A percentile compares a stretch with the other conserved stretches of the same genome.
Evolutionary conservation across 2,797 vertebrate genomes (phyloP).

Genomic region (Mus minutoides): DNA sequence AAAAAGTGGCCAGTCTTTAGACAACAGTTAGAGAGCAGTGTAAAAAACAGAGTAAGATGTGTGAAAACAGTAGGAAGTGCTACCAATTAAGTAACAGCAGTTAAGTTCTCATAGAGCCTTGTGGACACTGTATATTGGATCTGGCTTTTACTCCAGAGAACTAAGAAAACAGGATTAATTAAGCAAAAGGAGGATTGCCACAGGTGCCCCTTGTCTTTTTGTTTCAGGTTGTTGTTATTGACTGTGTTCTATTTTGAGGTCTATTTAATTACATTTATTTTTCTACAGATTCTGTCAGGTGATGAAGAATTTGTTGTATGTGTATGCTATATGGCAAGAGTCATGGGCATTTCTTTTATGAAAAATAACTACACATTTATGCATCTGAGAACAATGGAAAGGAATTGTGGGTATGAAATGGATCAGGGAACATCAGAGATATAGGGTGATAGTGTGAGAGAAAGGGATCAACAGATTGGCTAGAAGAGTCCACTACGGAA

Average conservation of each 20-base stretch:
- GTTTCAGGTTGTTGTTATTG: background rate
- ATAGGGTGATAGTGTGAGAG: background rate
- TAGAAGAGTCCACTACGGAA: background rate
- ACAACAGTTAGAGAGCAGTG: background rate
- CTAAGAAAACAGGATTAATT: background rate
- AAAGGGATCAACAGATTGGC: background rate
- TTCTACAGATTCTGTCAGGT: background rate
- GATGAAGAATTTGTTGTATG: background rate
- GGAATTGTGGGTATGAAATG: background rate
- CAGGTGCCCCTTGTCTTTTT: background rate
- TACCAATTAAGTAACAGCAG: background rate
- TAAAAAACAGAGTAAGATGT: background rate
- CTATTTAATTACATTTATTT: background rate
- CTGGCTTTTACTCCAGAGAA: conserved; percentile 29
- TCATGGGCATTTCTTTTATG: background rate
- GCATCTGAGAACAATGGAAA: background rate
- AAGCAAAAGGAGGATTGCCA: background rate
- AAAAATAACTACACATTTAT: background rate
- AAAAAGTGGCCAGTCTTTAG: background rate
- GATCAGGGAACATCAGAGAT: background rate
- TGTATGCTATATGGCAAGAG: background rate
- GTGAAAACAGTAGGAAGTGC: background rate
- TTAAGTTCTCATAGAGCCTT: background rate
- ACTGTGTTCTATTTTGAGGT: background rate
- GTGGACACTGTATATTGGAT: background rate